Conservation (phyloP, 2,888 invertebrate species). For the Arge pagana region DNA sequence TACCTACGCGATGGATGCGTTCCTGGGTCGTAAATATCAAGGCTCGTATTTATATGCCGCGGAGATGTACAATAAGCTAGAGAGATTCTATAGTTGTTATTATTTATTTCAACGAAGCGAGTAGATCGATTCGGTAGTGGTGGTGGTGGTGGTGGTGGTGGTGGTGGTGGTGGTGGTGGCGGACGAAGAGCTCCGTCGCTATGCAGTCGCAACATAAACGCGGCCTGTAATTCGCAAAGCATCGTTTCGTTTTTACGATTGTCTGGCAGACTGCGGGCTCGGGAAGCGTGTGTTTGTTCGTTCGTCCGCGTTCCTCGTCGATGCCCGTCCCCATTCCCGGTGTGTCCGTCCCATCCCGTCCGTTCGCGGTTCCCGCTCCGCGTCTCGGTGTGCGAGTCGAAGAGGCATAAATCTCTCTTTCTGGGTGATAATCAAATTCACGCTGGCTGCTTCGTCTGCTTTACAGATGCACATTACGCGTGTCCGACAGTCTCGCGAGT, state of each 20-base stretch:
- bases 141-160: neutral
- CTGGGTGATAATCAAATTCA: conserved; percentile 41
- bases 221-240: conserved; percentile 55
- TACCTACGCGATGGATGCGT: too few species aligned
- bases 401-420: conserved; percentile 35
- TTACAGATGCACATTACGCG: neutral
- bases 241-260: conserved; percentile 57
- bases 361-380: conserved; percentile 7
- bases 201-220: conserved; percentile 30
- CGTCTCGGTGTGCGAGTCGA: conserved; percentile 6
- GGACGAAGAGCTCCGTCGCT: conserved; percentile 13
- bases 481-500: neutral
- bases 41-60: too few species aligned
- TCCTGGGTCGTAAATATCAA: too few species aligned
- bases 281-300: conserved; percentile 13
- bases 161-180: neutral
- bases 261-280: conserved; percentile 50
- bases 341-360: too few species aligned
- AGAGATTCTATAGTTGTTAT: too few species aligned
- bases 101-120: conserved; percentile 13
- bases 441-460: conserved; percentile 19
- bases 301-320: too few species aligned
- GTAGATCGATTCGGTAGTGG: conserved; percentile 12
- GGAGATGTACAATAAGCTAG: too few species aligned
- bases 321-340: too few species aligned